These are phyloP conservation scores for Drosophila murphyi DNA, from an alignment of 1,140 invertebrate species.

Conservation along the genomic window DNA sequence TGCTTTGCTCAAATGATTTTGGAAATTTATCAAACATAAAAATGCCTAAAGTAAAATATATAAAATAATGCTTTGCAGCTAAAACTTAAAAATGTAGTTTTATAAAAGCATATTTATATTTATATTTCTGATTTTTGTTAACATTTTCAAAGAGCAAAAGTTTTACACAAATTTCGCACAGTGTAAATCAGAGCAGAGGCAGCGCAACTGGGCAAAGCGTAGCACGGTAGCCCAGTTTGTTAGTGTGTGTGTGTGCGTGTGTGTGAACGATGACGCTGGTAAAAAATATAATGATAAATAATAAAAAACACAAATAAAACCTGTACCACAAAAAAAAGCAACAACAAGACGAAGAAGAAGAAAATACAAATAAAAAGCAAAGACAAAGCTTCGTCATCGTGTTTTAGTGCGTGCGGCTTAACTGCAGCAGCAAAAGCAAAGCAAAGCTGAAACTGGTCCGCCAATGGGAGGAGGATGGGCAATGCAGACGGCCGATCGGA, in stretches of 20 bases:
- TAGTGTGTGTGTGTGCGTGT: slow-evolving; percentile 38
- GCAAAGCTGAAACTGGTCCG: slow-evolving; percentile 65
- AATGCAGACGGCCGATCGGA: neutral
- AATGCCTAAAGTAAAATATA: no score
- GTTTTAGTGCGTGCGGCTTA: slow-evolving; percentile 74
- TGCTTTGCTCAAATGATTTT: no score
- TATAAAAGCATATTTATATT: no score
- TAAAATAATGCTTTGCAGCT: no score
- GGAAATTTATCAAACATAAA: no score
- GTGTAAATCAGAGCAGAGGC: slow-evolving; percentile 47
- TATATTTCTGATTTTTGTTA: slow-evolving; percentile 12
- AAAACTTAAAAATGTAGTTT: no score
- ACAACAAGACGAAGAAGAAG: slow-evolving; percentile 7
- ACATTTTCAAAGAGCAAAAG: slow-evolving; percentile 17
- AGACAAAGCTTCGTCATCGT: slow-evolving; percentile 67
- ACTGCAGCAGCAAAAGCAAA: slow-evolving; percentile 56
- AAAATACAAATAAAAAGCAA: slow-evolving; percentile 66
- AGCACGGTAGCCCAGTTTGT: slow-evolving; percentile 73
- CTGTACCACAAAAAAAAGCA: slow-evolving; percentile 57
- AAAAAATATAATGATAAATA: slow-evolving; percentile 77
- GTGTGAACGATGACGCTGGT: slow-evolving; percentile 71
- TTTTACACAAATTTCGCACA: slow-evolving; percentile 51
- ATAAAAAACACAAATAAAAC: slow-evolving; percentile 76
- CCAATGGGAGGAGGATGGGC: slow-evolving; percentile 18
- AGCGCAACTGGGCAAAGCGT: slow-evolving; percentile 51